These are phyloP conservation scores for Capitella teleta DNA, from an alignment of 1,140 invertebrate genomes.

Conservation along the genomic window DNA sequence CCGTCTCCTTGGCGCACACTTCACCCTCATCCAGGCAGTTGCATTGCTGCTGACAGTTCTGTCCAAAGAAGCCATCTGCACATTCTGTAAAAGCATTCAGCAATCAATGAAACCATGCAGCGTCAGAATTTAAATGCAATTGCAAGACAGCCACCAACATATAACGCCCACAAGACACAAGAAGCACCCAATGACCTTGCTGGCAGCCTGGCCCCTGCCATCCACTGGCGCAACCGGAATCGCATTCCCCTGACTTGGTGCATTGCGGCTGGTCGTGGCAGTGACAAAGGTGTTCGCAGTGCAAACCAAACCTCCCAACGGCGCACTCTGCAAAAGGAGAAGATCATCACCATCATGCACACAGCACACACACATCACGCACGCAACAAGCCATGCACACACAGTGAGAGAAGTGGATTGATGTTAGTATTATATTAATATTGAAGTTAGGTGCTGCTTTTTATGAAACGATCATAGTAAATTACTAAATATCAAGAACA, in stretches of 20 bases:
- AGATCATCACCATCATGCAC: too few species aligned
- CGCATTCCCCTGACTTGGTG: neutral
- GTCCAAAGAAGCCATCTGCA: conserved; percentile 7
- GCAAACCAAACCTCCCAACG: too few species aligned
- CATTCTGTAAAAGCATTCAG: conserved; percentile 8
- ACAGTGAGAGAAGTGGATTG: too few species aligned
- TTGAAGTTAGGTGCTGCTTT: too few species aligned
- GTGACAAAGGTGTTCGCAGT: too few species aligned
- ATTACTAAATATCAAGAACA: too few species aligned
- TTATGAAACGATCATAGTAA: too few species aligned
- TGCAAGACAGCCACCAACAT: neutral
- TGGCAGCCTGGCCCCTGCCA: neutral
- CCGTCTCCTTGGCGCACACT: conserved; percentile 9
- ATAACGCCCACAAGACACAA: neutral
- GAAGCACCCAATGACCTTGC: neutral
- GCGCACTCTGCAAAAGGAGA: too few species aligned
- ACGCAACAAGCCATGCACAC: too few species aligned
- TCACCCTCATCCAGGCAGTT: conserved; percentile 4
- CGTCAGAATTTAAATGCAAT: neutral
- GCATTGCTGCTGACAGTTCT: conserved; percentile 9
- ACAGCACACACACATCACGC: too few species aligned
- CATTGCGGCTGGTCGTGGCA: neutral
- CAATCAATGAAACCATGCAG: neutral
- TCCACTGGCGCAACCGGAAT: neutral
- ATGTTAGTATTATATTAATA: too few species aligned